Conservation (phyloP, 2,113 vertebrate species). For the Sylvilagus bachmani region DNA sequence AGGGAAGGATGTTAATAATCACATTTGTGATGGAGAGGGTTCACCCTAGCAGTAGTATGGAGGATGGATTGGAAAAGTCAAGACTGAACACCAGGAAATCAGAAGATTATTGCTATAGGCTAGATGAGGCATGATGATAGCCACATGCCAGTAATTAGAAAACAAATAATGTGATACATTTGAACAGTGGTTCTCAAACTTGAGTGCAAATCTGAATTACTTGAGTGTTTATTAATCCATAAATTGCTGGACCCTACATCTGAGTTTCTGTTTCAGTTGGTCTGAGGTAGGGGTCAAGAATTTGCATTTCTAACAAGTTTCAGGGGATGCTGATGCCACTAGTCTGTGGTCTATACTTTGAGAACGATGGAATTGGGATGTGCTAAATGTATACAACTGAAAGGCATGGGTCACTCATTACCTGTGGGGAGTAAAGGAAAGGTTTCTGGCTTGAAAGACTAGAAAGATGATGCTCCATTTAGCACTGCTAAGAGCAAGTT, state of each 20-base stretch:
- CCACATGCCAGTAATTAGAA: background rate
- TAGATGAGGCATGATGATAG: background rate
- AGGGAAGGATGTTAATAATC: background rate
- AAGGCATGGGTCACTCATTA: background rate
- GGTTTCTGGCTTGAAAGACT: background rate
- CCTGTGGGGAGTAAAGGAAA: background rate
- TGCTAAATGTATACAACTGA: background rate
- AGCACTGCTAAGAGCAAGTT: slow-evolving; percentile 35
- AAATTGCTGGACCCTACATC: background rate
- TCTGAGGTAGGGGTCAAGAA: background rate
- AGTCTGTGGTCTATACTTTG: background rate
- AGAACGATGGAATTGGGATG: background rate
- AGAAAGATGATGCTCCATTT: background rate
- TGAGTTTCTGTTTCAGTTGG: slow-evolving; percentile 1
- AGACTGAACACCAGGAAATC: background rate
- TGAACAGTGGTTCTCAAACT: slow-evolving; percentile 17
- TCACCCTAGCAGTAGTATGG: background rate
- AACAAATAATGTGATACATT: background rate
- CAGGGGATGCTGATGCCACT: background rate
- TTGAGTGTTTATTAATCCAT: slow-evolving; percentile 18
- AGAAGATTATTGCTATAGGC: background rate
- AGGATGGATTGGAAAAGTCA: background rate
- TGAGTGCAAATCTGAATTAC: slow-evolving; percentile 5
- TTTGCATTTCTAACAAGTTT: slow-evolving; percentile 23
- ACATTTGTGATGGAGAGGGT: background rate